These are phyloP conservation scores for Ectropis crepuscularia DNA, from an alignment of 2,888 invertebrate species.

Conservation along the genomic window DNA sequence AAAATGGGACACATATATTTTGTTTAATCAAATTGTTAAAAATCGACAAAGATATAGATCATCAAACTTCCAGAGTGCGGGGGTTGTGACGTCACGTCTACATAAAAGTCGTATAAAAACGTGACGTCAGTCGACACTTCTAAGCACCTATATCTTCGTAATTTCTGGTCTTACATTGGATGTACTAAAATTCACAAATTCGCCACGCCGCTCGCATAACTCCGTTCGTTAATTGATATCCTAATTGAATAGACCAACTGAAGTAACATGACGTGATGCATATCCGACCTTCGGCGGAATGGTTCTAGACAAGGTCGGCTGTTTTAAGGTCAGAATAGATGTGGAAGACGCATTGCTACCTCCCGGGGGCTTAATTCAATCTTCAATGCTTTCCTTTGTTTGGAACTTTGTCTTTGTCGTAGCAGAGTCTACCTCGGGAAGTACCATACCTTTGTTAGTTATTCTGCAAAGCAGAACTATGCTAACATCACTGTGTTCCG, in stretches of 20 bases:
- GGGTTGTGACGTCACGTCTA: no score
- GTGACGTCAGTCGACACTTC: no score
- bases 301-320: slow-evolving; percentile 20
- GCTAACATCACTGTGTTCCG: no score
- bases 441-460: not conserved
- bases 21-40: no score
- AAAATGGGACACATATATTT: no score
- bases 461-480: no score
- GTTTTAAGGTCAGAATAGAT: slow-evolving; percentile 13
- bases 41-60: no score
- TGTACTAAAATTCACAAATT: slow-evolving; percentile 6
- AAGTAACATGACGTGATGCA: slow-evolving; percentile 16
- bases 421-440: not conserved
- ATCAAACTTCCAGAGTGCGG: no score
- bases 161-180: not conserved
- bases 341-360: slow-evolving; percentile 3
- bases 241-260: slow-evolving; percentile 21
- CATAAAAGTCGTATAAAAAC: no score
- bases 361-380: not conserved
- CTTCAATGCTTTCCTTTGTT: slow-evolving; percentile 3
- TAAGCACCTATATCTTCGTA: no score
- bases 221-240: slow-evolving; percentile 19
- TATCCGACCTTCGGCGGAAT: slow-evolving; percentile 21
- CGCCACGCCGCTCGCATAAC: not conserved
- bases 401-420: not conserved